Base-by-base conservation (phyloP, 1,140 invertebrate species). In the Eufriesea mexicana region DNA sequence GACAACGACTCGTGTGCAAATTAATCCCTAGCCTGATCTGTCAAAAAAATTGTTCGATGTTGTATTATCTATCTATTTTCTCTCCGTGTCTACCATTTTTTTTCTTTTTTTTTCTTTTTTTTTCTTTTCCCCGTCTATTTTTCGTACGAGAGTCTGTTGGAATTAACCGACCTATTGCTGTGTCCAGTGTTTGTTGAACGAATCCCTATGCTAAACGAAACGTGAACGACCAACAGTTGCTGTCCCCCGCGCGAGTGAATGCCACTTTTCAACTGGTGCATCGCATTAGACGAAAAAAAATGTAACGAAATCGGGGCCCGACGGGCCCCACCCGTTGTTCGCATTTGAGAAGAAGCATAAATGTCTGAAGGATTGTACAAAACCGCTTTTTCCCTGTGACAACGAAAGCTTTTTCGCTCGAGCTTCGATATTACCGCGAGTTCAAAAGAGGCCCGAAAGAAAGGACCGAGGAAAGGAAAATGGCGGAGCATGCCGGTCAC, bases 1-100 rank as follows among this genome's bases (percentile, higher is more conserved):
- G 73, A 79, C 62, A 57, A 86, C 67, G 55, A 71, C 49, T 62
- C 62, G 82, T 80, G 84, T 75, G 68, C 84, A 89, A 89, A 89
- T 88, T 88, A 64, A 88, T 81, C 74, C 86, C 83, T 84, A 61
- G 67, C 72, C 66, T 83, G 25, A 57, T 67, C 59, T 23, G 70
- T 49, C 10, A 7, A 14, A 9, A 0, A 20, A 54, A 28, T 66
- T 49, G 45, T 28, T 61, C n/a, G 25, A 47, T 55, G 61, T 47
- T 64, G 61, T 62, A 45, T 45, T n/a, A 16, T 68, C 20, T 28
- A 4, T 1, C 23, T 8, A 8, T 28, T 12, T 28, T 14, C 79
- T 23, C 18, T 71, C n/a, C 2, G n/a, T 25, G 35, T 25, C 28
- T 35, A 5, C 9, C 47, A 51, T 18, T 23, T 20, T 54, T 10